phyloP scores from a whole-genome alignment of 2,888 invertebrate species.

The Agrilus cyanescens region DNA sequence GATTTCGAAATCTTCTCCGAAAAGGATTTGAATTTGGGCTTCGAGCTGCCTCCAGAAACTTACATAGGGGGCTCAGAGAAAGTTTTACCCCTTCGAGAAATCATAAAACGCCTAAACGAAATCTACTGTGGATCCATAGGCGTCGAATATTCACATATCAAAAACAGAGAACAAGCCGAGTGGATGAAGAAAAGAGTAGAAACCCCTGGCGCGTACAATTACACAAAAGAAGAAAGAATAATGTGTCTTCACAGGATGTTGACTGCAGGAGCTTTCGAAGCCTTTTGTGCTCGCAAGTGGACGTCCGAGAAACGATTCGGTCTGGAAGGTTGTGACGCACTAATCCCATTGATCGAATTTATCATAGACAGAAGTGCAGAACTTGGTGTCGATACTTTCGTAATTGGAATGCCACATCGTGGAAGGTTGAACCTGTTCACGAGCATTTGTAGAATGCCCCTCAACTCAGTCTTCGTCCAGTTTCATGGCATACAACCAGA shows the following conservation, averaged over 20 bases:
- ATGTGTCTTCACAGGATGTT: constrained; percentile 25
- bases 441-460: constrained; percentile 16
- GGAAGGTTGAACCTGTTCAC: constrained; percentile 33
- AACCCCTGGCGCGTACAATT: constrained; percentile 22
- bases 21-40: constrained; percentile 17
- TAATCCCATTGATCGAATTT: constrained; percentile 22
- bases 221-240: constrained; percentile 22
- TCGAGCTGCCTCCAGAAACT: constrained; percentile 21
- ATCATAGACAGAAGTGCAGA: constrained; percentile 25
- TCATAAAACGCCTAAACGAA: constrained; percentile 25
- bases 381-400: constrained; percentile 22
- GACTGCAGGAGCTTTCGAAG: constrained; percentile 24
- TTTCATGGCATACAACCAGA: constrained; percentile 5
- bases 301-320: constrained; percentile 28
- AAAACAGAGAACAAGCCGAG: constrained; percentile 23
- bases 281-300: constrained; percentile 25
- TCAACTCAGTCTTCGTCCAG: constrained; percentile 2
- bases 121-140: constrained; percentile 28
- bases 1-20: not conserved
- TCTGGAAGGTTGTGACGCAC: constrained; percentile 27
- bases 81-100: constrained; percentile 22
- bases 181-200: constrained; percentile 29
- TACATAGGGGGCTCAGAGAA: constrained; percentile 24
- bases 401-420: constrained; percentile 31
- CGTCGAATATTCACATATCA: constrained; percentile 27